Base-by-base conservation (phyloP, 2,888 invertebrate species). In the Leptopilina myrica region DNA sequence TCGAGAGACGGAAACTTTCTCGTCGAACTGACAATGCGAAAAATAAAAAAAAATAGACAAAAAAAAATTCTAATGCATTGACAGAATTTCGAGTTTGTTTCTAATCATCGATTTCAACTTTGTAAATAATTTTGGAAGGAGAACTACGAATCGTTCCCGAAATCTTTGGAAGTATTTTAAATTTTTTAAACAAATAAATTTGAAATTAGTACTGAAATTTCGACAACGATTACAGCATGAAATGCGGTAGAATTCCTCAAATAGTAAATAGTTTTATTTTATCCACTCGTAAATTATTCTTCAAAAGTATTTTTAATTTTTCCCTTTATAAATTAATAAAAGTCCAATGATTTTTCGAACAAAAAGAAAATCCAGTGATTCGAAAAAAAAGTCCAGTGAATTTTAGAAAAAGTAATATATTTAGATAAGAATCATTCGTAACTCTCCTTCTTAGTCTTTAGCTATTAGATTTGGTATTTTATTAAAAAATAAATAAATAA, bases 381-480 rank as follows among this genome's bases (percentile, higher is more conserved):
- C 9, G 11, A 49, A 49, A 49, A 49, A 49, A 9, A 49, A 49
- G 11, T 49, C 49, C 49, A 49, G 9, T 49, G 49, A 49, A 49
- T 59, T 7, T n/a, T 59, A 9, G n/a, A 62, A 15, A 15, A 62
- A 62, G 62, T 62, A 62, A 62, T 62, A 62, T 62, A 62, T 62
- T 33, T 56, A 33, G 7, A 6, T 56, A n/a, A 76, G 64, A 78
- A 80, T 80, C 64, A 82, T 83, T 73, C 84, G 84, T 84, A 83
- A 82, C 83, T 85, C 83, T 84, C 84, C 76, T 81, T 78, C 79
- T 83, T 82, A 79, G 80, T 84, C 80, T 79, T 81, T 83, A 84
- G 84, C 66, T 76, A 80, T 80, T 84, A 86, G 80, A 81, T 80
- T 86, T 81, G 79, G 79, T 83, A 83, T 82, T 82, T 82, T 84